phyloP scores from a whole-genome alignment of 2,888 invertebrate species.

The Stramonita haemastoma region DNA sequence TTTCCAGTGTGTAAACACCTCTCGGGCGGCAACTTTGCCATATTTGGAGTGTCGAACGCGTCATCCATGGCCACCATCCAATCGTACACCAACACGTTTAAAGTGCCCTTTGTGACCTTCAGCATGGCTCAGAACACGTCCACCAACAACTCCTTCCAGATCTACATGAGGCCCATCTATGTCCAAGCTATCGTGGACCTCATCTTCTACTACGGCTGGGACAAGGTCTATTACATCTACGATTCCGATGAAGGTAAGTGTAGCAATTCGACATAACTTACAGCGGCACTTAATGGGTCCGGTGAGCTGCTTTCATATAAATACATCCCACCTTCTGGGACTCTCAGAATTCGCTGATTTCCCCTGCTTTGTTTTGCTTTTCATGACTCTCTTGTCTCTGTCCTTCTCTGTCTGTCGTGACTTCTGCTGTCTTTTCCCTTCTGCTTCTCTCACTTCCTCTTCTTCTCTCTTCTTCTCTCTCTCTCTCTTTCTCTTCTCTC shows the following conservation, averaged over 20 bases:
- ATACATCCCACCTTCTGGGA: too few species aligned
- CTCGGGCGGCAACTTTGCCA: slow-evolving; percentile 57
- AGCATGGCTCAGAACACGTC: slow-evolving; percentile 62
- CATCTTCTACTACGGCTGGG: slow-evolving; percentile 55
- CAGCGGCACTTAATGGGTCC: too few species aligned
- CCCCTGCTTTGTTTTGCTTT: too few species aligned
- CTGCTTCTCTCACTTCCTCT: too few species aligned
- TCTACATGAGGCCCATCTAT: slow-evolving; percentile 57
- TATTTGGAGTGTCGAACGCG: slow-evolving; percentile 64
- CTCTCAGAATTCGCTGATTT: too few species aligned
- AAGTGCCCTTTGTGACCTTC: slow-evolving; percentile 66
- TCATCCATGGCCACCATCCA: slow-evolving; percentile 63
- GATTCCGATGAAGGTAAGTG: slow-evolving; percentile 58
- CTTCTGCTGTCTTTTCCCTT: too few species aligned
- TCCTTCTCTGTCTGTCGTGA: too few species aligned
- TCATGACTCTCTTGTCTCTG: too few species aligned
- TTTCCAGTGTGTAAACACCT: slow-evolving; percentile 64
- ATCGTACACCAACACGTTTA: slow-evolving; percentile 65
- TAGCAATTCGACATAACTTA: too few species aligned
- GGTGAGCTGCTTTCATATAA: too few species aligned
- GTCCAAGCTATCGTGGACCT: slow-evolving; percentile 55
- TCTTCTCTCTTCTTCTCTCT: too few species aligned
- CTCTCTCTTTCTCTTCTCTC: too few species aligned
- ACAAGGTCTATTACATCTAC: slow-evolving; percentile 55
- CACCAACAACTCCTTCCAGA: slow-evolving; percentile 51